Evolutionary conservation across 2,888 invertebrate species (phyloP).

Genomic region (Drosophila peninsularis): DNA sequence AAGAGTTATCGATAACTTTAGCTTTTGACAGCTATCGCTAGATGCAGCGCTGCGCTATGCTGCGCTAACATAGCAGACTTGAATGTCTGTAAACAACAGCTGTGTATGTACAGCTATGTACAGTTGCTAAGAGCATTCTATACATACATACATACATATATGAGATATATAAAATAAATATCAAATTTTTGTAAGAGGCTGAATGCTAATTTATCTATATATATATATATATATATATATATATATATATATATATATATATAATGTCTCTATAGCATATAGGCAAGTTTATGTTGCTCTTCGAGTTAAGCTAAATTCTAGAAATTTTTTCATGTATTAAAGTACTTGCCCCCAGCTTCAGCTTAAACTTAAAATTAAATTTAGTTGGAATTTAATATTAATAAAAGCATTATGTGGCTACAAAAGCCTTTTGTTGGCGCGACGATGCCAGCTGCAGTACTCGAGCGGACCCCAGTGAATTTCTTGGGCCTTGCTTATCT

Average conservation of each 20-base stretch:
- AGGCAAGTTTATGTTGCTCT: too few relatives aligned
- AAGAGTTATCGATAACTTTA: not conserved
- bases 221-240: too few relatives aligned
- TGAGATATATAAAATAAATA: too few relatives aligned
- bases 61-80: too few relatives aligned
- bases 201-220: too few relatives aligned
- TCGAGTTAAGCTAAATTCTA: not conserved
- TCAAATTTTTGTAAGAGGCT: too few relatives aligned
- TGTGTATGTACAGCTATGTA: too few relatives aligned
- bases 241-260: too few relatives aligned
- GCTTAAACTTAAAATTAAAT: not conserved
- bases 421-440: not conserved
- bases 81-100: not conserved
- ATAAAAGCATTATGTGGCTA: conserved; percentile 5
- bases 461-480: not conserved
- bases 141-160: too few relatives aligned
- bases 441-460: not conserved
- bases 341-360: too few relatives aligned
- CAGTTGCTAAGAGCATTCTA: not conserved
- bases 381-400: not conserved
- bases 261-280: too few relatives aligned
- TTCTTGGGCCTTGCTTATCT: conserved; percentile 1
- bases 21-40: not conserved
- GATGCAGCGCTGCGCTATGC: too few relatives aligned
- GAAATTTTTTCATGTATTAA: not conserved